These are phyloP conservation scores for Strigamia maritima DNA, from an alignment of 2,888 invertebrate genomes.

Conservation along the genomic window DNA sequence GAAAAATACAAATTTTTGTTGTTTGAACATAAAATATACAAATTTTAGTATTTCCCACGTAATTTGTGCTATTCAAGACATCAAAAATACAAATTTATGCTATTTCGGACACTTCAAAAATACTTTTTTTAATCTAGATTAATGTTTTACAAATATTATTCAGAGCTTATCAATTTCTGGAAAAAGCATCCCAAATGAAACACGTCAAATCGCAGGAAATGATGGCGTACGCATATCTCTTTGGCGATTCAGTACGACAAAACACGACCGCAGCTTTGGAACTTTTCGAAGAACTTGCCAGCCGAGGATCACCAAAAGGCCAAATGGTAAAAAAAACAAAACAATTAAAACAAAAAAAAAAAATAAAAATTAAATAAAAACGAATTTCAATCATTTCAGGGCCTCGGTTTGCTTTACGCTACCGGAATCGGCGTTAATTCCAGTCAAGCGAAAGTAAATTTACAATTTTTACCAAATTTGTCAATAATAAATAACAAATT, in stretches of 20 bases:
- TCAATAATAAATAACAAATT: no score
- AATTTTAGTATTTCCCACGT: no score
- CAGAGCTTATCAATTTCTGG: conserved; percentile 69
- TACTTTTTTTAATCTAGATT: no score
- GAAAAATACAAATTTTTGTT: no score
- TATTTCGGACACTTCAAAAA: no score
- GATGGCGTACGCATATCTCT: conserved; percentile 82
- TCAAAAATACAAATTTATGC: no score
- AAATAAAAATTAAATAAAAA: neutral
- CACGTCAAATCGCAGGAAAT: conserved; percentile 77
- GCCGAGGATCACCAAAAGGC: conserved; percentile 76
- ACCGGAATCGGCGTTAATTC: conserved; percentile 82
- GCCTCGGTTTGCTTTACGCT: conserved; percentile 80
- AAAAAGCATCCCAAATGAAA: conserved; percentile 74
- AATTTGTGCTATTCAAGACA: no score
- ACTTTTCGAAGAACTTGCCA: conserved; percentile 72
- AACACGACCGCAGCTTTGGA: conserved; percentile 71
- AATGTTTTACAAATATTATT: neutral
- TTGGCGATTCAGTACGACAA: conserved; percentile 75
- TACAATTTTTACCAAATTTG: no score
- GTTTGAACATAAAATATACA: no score
- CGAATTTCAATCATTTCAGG: conserved; percentile 57
- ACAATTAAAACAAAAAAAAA: neutral
- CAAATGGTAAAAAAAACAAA: conserved; percentile 68
- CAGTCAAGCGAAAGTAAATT: conserved; percentile 69